These are phyloP conservation scores for Caenorhabditis latens DNA, from an alignment of 1,140 invertebrate species.

Conservation along the genomic window DNA sequence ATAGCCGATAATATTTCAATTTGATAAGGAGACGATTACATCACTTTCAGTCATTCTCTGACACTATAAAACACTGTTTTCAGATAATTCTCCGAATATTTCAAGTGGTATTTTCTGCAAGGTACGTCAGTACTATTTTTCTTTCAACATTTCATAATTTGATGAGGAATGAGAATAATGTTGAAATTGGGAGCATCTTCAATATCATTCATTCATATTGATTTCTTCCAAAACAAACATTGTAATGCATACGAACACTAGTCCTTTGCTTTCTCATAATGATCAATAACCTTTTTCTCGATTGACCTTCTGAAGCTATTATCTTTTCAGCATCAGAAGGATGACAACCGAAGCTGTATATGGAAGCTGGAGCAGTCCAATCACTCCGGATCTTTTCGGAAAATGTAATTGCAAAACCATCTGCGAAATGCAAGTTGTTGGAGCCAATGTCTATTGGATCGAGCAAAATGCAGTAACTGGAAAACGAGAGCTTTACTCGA, in stretches of 20 bases:
- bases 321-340: conserved; percentile 9
- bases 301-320: not conserved
- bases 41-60: conserved; percentile 33
- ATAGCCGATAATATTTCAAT: conserved; percentile 8
- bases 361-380: conserved; percentile 78
- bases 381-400: conserved; percentile 76
- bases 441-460: conserved; percentile 70
- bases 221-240: conserved; percentile 2
- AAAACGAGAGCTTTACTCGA: conserved; percentile 67
- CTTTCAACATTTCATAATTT: not conserved
- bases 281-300: not conserved
- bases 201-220: not conserved
- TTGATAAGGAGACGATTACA: conserved; percentile 14
- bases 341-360: conserved; percentile 66
- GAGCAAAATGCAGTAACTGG: conserved; percentile 69
- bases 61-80: conserved; percentile 5
- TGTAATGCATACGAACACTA: too few species aligned
- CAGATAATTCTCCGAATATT: conserved; percentile 48
- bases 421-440: conserved; percentile 66
- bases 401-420: conserved; percentile 74
- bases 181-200: too few species aligned
- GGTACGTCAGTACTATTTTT: not conserved
- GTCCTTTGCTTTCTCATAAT: not conserved
- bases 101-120: not conserved
- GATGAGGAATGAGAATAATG: too few species aligned